Evolutionary conservation across 1,140 invertebrate species (phyloP).

Genomic region (Mactra quadrangularis): DNA sequence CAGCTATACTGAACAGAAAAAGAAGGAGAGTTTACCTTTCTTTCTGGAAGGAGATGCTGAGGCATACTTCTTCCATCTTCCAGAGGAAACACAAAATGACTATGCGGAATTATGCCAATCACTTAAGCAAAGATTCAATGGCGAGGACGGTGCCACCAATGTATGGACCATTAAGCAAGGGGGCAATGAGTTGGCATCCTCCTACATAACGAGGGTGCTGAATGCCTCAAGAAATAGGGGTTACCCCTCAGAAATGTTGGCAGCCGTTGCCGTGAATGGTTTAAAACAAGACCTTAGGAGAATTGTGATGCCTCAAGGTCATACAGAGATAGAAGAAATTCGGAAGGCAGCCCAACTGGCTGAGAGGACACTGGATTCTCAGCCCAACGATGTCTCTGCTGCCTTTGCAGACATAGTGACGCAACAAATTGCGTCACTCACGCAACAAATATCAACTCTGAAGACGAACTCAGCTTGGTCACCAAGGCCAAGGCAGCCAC

Average conservation of each 20-base stretch:
- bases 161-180: not conserved
- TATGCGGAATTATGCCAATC: not conserved
- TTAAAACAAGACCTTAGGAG: too few relatives aligned
- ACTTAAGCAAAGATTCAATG: not conserved
- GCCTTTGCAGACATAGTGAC: constrained; percentile 10
- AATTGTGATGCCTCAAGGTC: too few relatives aligned
- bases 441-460: not conserved
- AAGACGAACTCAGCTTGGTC: not conserved
- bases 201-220: not conserved
- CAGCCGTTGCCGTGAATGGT: not conserved
- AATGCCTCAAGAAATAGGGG: not conserved
- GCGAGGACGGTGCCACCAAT: not conserved
- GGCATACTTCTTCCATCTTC: too few relatives aligned
- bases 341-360: not conserved
- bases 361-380: constrained; percentile 4
- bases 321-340: not conserved
- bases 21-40: too few relatives aligned
- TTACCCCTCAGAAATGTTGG: not conserved
- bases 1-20: too few relatives aligned
- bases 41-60: too few relatives aligned
- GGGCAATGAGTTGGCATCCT: not conserved
- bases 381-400: not conserved
- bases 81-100: not conserved
- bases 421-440: not conserved
- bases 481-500: not conserved